Conservation (phyloP, 2,113 vertebrate genomes). For the Emydocephalus ijimae region DNA sequence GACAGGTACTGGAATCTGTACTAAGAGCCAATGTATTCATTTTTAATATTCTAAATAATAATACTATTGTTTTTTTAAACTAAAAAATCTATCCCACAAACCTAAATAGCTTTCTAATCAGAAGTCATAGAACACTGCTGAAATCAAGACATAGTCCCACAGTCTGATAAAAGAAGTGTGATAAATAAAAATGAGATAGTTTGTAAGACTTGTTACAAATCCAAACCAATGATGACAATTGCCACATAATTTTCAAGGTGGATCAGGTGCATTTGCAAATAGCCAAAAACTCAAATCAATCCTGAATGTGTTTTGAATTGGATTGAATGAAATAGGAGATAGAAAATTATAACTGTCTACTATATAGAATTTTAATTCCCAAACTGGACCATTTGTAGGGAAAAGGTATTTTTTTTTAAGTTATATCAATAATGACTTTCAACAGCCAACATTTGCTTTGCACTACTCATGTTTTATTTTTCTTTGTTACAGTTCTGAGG, state of each 20-base stretch:
- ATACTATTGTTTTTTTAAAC: background rate
- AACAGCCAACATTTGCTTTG: accelerated
- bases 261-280: background rate
- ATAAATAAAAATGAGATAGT: background rate
- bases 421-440: background rate
- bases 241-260: background rate
- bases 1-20: slow-evolving; percentile 64
- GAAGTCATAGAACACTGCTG: background rate
- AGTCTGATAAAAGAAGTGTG: background rate
- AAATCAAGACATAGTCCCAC: background rate
- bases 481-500: slow-evolving; percentile 66
- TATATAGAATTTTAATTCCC: background rate
- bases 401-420: background rate
- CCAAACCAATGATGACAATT: background rate
- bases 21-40: background rate
- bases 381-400: background rate
- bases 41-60: background rate
- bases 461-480: background rate
- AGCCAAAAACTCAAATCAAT: background rate
- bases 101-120: background rate
- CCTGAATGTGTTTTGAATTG: background rate
- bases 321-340: background rate
- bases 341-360: background rate
- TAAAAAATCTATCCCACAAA: background rate
- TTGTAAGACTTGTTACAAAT: background rate